Percentiles rank a stretch among this genome's conserved stretches.
phyloP scores from a whole-genome alignment of 2,797 vertebrate genomes.

The Phalanger gymnotis region DNA sequence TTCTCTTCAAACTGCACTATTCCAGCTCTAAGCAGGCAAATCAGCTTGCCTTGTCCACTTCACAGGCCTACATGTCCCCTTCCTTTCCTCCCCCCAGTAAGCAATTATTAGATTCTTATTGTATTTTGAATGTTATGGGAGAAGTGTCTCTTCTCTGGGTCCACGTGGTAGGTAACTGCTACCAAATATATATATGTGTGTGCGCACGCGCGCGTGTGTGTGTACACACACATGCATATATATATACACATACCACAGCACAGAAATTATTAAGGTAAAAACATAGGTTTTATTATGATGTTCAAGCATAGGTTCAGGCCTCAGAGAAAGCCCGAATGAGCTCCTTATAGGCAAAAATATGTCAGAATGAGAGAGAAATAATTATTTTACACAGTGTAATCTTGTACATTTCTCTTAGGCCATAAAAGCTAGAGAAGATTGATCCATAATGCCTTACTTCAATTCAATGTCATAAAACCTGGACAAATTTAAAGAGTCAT shows the following conservation, averaged over 20 bases:
- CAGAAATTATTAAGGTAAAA: not conserved
- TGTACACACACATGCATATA: too few relatives aligned
- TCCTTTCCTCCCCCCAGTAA: not conserved
- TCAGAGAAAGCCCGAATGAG: not conserved
- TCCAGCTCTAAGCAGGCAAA: not conserved
- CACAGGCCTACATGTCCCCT: not conserved
- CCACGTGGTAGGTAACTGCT: not conserved
- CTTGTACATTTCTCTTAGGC: not conserved
- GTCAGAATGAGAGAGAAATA: not conserved
- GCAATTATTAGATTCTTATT: not conserved
- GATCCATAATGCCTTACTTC: not conserved
- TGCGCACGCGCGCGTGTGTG: too few relatives aligned
- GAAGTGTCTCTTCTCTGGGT: not conserved
- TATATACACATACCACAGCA: not conserved
- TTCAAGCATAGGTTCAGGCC: not conserved
- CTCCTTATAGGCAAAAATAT: not conserved
- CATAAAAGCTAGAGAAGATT: not conserved
- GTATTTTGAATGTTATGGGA: not conserved
- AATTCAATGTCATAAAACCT: not conserved
- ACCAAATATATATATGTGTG: too few relatives aligned
- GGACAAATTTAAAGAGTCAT: not conserved
- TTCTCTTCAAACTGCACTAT: not conserved
- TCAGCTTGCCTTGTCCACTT: not conserved
- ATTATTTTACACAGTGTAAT: not conserved
- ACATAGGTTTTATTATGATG: not conserved